These are phyloP conservation scores for Candidula unifasciata DNA, from an alignment of 2,888 invertebrate genomes.

Conservation along the genomic window DNA sequence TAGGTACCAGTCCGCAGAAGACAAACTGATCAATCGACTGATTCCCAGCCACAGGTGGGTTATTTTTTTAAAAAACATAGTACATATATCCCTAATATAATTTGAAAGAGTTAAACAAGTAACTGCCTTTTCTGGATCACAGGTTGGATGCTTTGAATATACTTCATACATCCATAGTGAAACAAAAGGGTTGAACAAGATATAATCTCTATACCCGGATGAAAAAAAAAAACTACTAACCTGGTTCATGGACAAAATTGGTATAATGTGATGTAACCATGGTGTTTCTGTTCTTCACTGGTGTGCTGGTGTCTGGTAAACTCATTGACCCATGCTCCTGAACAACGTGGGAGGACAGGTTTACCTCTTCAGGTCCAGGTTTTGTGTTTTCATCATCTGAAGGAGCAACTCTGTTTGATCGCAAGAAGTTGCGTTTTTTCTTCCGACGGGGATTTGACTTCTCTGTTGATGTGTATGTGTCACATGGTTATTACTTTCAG, in stretches of 20 bases:
- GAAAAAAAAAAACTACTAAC: not conserved
- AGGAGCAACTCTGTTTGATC: constrained; percentile 40
- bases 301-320: constrained; percentile 19
- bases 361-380: not conserved
- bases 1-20: too few species aligned
- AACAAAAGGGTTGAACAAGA: not conserved
- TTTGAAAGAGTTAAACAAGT: too few species aligned
- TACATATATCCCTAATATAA: too few species aligned
- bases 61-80: too few species aligned
- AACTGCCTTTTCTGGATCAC: too few species aligned
- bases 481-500: not conserved
- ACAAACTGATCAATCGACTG: too few species aligned
- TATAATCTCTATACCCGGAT: too few species aligned
- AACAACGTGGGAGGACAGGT: constrained; percentile 7
- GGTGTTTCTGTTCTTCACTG: constrained; percentile 23
- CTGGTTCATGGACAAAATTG: constrained; percentile 11
- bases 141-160: too few species aligned
- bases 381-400: constrained; percentile 32
- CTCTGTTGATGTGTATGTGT: not conserved
- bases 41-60: too few species aligned
- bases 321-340: constrained; percentile 29
- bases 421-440: constrained; percentile 41
- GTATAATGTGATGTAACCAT: constrained; percentile 11
- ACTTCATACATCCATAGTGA: too few species aligned
- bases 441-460: constrained; percentile 24